phyloP scores from a whole-genome alignment of 2,113 vertebrate species.

The Oncorhynchus masou region DNA sequence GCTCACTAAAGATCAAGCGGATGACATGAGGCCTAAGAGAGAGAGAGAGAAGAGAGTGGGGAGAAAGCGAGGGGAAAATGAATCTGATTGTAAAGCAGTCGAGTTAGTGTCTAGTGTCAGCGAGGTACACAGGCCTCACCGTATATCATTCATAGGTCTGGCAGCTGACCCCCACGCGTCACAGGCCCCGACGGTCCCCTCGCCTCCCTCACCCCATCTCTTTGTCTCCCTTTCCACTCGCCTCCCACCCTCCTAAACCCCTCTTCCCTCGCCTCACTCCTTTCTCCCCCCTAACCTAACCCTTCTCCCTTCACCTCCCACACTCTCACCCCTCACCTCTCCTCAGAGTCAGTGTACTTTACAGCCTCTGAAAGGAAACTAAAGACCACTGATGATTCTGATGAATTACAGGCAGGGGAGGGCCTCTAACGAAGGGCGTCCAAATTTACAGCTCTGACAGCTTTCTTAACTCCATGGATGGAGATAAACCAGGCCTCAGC shows the following conservation, averaged over 20 bases:
- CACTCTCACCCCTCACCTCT: slow-evolving; percentile 42
- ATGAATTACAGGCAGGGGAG: slow-evolving; percentile 69
- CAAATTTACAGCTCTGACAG: slow-evolving; percentile 71
- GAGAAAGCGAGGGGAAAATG: slow-evolving; percentile 28
- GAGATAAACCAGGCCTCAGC: slow-evolving; percentile 65
- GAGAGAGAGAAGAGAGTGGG: neutral
- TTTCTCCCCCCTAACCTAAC: slow-evolving; percentile 20
- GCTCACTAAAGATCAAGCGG: slow-evolving; percentile 17
- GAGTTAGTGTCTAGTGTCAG: slow-evolving; percentile 68
- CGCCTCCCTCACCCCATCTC: neutral
- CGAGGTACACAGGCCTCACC: slow-evolving; percentile 30
- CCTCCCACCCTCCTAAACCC: slow-evolving; percentile 19
- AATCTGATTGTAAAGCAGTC: slow-evolving; percentile 63
- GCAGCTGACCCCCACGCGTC: slow-evolving; percentile 69
- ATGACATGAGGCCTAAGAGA: neutral
- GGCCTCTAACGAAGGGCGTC: slow-evolving; percentile 68
- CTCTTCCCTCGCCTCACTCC: slow-evolving; percentile 37
- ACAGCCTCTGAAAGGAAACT: slow-evolving; percentile 65
- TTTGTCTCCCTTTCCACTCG: slow-evolving; percentile 38
- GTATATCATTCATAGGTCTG: slow-evolving; percentile 65
- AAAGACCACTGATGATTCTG: slow-evolving; percentile 71
- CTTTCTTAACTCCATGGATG: slow-evolving; percentile 67
- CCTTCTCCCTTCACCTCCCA: slow-evolving; percentile 36
- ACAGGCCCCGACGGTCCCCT: slow-evolving; percentile 61
- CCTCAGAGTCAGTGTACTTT: slow-evolving; percentile 62